phyloP scores from a whole-genome alignment of 2,797 vertebrate species.

The Margarornis squamiger region DNA sequence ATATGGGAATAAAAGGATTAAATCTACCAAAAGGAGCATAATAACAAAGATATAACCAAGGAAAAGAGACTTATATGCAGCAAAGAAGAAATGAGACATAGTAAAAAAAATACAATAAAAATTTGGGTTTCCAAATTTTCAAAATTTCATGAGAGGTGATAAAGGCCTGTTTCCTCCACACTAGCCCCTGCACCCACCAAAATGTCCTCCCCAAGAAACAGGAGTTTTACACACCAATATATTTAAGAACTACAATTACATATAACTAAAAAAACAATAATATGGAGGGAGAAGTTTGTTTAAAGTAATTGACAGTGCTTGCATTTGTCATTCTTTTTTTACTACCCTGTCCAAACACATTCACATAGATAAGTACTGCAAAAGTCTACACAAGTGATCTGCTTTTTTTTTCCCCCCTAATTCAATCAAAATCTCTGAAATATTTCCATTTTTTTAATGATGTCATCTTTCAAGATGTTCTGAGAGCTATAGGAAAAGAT shows the following conservation, averaged over 20 bases:
- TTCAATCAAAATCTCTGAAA: not conserved
- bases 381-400: not conserved
- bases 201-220: too few species aligned
- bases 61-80: not conserved
- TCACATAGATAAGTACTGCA: not conserved
- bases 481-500: not conserved
- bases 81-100: not conserved
- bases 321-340: not conserved
- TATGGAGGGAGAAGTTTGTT: not conserved
- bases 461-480: not conserved
- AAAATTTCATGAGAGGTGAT: not conserved
- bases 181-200: not conserved
- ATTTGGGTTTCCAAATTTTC: not conserved
- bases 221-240: not conserved
- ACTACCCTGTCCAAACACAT: not conserved
- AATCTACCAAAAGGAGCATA: not conserved
- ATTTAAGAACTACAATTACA: not conserved
- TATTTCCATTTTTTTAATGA: not conserved
- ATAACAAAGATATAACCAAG: not conserved
- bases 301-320: not conserved
- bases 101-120: not conserved
- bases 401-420: not conserved
- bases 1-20: not conserved
- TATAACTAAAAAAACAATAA: not conserved
- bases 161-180: not conserved